These are phyloP conservation scores for Macrostomum lignano DNA, from an alignment of 1,140 invertebrate species.

Conservation along the genomic window DNA sequence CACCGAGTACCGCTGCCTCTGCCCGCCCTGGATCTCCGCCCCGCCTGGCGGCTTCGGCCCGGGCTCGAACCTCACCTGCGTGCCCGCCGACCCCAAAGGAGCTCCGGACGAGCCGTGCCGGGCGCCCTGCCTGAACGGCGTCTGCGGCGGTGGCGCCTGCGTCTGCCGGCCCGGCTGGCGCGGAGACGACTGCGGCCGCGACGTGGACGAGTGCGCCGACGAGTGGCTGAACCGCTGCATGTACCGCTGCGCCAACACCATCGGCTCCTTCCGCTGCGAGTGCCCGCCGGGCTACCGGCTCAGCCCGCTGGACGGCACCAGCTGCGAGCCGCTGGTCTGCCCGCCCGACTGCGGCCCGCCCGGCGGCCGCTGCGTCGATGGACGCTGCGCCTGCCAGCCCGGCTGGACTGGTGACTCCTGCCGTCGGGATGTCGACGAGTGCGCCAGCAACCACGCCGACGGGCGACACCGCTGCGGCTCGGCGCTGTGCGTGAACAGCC, in stretches of 20 bases:
- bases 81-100: too few relatives aligned
- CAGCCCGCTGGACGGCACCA: conserved; percentile 77
- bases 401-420: conserved; percentile 1
- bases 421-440: conserved; percentile 6
- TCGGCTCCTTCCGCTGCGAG: conserved; percentile 68
- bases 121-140: neutral
- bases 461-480: too few relatives aligned
- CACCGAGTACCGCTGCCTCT: too few relatives aligned
- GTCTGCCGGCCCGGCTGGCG: conserved; percentile 2
- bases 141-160: neutral
- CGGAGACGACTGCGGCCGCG: conserved; percentile 7
- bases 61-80: too few relatives aligned
- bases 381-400: conserved; percentile 1
- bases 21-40: too few relatives aligned
- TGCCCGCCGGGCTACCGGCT: conserved; percentile 78
- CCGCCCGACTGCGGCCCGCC: too few relatives aligned
- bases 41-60: too few relatives aligned
- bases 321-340: too few relatives aligned
- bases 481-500: conserved; percentile 9
- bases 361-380: too few relatives aligned
- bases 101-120: too few relatives aligned
- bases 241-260: conserved; percentile 72
- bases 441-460: too few relatives aligned
- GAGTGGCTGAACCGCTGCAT: conserved; percentile 53
- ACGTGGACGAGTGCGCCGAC: conserved; percentile 22